Evolutionary conservation across 53 echinoderm and acorn worm genomes (phyloP).

Genomic region (Temnopleurus reevesii): DNA sequence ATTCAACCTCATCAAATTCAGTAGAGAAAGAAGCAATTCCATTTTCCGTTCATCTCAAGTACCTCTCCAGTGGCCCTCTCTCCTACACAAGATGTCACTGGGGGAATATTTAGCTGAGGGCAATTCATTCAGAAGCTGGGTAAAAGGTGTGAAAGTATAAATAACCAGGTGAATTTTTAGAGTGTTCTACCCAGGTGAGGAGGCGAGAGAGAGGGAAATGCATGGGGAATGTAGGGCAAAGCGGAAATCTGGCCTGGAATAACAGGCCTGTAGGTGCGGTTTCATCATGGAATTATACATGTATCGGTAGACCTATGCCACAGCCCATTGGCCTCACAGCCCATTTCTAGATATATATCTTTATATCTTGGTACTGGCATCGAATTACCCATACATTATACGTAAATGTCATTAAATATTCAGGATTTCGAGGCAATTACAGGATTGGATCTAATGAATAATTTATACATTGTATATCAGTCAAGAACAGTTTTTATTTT

Average conservation of each 20-base stretch:
- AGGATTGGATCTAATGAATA: too few relatives aligned
- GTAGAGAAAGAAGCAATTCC: neutral
- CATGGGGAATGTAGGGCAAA: neutral
- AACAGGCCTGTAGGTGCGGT: too few relatives aligned
- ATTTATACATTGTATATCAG: too few relatives aligned
- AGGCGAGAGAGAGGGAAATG: neutral
- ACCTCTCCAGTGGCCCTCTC: neutral
- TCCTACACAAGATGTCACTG: slow-evolving; percentile 4
- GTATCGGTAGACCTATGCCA: too few relatives aligned
- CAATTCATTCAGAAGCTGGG: slow-evolving; percentile 36
- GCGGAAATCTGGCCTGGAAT: slow-evolving; percentile 1
- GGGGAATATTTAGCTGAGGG: slow-evolving; percentile 40
- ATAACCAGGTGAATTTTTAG: slow-evolving; percentile 47
- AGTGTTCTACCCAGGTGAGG: slow-evolving; percentile 15
- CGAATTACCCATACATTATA: too few relatives aligned
- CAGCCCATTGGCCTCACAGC: too few relatives aligned
- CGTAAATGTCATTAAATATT: too few relatives aligned
- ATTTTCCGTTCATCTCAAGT: slow-evolving; percentile 20
- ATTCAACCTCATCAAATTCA: slow-evolving; percentile 16
- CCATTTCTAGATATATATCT: too few relatives aligned
- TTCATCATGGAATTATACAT: too few relatives aligned
- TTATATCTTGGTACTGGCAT: too few relatives aligned
- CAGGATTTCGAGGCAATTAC: too few relatives aligned
- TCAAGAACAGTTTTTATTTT: too few relatives aligned
- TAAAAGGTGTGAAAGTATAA: slow-evolving; percentile 48